phyloP scores from a whole-genome alignment of 2,113 vertebrate species.

The Brienomyrus brachyistius region DNA sequence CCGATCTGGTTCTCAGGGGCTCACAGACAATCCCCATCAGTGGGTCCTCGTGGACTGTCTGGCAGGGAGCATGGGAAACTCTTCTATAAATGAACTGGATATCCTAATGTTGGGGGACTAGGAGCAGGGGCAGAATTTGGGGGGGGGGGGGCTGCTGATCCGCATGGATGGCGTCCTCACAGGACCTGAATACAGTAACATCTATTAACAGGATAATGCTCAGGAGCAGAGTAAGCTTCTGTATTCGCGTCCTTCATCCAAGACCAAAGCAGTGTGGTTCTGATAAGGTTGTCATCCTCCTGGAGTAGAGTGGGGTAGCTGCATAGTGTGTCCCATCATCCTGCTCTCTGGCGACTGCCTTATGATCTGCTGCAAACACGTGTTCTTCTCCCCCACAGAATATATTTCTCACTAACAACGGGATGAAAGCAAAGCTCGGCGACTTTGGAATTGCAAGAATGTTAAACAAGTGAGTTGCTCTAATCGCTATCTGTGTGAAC shows the following conservation, averaged over 20 bases:
- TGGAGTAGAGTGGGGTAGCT: background rate
- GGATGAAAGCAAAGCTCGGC: slow-evolving; percentile 76
- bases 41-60: background rate
- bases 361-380: background rate
- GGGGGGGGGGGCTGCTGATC: background rate
- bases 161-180: background rate
- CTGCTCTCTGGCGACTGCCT: background rate
- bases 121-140: background rate
- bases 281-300: background rate
- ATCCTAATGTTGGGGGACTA: background rate
- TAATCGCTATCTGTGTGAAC: background rate
- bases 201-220: background rate
- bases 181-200: background rate
- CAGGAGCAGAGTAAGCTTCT: background rate
- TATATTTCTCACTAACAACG: slow-evolving; percentile 78
- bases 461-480: slow-evolving; percentile 74
- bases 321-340: slow-evolving; percentile 15
- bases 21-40: background rate
- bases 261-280: background rate
- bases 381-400: slow-evolving; percentile 65
- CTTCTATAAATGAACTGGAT: background rate
- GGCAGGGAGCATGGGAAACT: background rate
- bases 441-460: slow-evolving; percentile 89
- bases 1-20: background rate
- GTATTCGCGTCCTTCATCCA: background rate